These are phyloP conservation scores for Percina caprodes DNA, from an alignment of 2,113 vertebrate species.

Conservation along the genomic window DNA sequence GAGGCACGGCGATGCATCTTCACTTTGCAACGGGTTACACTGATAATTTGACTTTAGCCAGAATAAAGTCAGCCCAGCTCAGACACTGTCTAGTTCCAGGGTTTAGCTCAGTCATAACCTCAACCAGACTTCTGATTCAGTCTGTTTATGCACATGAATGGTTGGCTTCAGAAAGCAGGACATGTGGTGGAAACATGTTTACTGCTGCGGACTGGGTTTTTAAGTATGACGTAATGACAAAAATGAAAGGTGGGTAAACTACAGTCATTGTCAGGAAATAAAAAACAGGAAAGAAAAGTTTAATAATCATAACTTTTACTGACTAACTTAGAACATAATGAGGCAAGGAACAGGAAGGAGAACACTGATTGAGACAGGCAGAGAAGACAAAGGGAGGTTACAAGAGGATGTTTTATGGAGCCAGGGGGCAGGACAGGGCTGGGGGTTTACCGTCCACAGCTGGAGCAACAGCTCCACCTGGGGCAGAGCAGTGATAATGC, in stretches of 20 bases:
- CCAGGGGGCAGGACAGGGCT: slow-evolving; percentile 21
- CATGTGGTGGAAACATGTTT: slow-evolving; percentile 69
- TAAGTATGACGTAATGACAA: slow-evolving; percentile 28
- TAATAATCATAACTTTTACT: not conserved
- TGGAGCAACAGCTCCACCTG: slow-evolving; percentile 80
- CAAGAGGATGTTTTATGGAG: slow-evolving; percentile 6
- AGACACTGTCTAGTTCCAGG: slow-evolving; percentile 28
- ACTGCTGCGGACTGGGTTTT: slow-evolving; percentile 29
- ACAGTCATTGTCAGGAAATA: not conserved
- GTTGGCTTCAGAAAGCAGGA: slow-evolving; percentile 42
- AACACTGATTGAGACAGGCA: not conserved
- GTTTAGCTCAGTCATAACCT: slow-evolving; percentile 66
- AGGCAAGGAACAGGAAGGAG: not conserved
- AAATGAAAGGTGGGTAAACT: slow-evolving; percentile 23
- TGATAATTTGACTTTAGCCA: slow-evolving; percentile 9
- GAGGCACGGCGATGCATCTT: slow-evolving; percentile 14
- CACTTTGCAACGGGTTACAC: not conserved
- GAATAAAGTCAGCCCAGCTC: slow-evolving; percentile 19
- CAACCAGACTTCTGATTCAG: slow-evolving; percentile 40
- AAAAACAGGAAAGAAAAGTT: not conserved
- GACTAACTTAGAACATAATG: not conserved
- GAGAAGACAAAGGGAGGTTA: not conserved
- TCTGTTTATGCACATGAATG: slow-evolving; percentile 54
- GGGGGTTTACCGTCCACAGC: slow-evolving; percentile 38
- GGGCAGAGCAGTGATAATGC: slow-evolving; percentile 64